Evolutionary conservation across 2,113 vertebrate genomes (phyloP).

Genomic region (Arizona elegans): DNA sequence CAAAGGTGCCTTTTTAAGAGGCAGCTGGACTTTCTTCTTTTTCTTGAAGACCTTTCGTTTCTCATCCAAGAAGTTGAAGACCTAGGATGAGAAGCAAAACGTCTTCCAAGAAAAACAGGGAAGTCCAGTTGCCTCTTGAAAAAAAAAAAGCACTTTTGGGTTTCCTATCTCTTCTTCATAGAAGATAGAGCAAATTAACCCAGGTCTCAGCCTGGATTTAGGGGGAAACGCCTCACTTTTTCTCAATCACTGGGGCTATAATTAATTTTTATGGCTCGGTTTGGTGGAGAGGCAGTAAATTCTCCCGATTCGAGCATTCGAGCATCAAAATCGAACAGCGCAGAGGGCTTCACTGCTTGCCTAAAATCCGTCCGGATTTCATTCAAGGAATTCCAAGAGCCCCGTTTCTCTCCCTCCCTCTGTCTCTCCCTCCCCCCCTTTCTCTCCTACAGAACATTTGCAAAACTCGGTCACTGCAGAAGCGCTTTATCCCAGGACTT

Average conservation of each 20-base stretch:
- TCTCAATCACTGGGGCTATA: not conserved
- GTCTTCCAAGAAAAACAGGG: not conserved
- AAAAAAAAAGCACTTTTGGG: not conserved
- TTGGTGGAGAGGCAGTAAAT: not conserved
- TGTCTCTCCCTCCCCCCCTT: not conserved
- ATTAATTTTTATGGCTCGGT: not conserved
- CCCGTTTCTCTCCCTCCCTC: not conserved
- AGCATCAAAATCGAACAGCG: not conserved
- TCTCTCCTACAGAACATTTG: not conserved
- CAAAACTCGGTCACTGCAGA: not conserved
- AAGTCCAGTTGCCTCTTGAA: not conserved
- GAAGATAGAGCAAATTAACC: not conserved
- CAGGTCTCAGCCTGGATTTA: not conserved
- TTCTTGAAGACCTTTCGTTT: no score
- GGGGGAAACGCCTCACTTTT: not conserved
- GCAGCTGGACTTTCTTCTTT: no score
- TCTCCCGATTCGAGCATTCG: not conserved
- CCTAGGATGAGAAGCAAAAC: no score
- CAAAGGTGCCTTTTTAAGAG: not conserved
- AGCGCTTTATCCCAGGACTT: not conserved
- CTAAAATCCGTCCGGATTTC: not conserved
- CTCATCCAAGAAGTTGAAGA: no score
- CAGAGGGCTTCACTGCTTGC: not conserved
- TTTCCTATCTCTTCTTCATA: not conserved
- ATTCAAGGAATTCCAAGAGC: not conserved